These are phyloP conservation scores for Procambarus virginalis DNA, from an alignment of 1,140 invertebrate genomes.

Conservation along the genomic window DNA sequence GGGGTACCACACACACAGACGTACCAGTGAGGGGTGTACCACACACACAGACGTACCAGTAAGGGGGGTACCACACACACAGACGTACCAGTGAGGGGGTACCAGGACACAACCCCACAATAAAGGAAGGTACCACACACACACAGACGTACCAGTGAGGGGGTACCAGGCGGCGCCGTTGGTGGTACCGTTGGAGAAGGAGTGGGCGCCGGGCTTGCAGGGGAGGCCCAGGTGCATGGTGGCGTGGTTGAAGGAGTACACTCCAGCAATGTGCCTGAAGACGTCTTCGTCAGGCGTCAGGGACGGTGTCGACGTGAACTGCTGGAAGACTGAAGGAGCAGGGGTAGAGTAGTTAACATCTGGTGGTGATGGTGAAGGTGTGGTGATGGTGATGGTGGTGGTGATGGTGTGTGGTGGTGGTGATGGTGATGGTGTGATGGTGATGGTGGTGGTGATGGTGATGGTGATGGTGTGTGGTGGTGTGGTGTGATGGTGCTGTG, in stretches of 20 bases:
- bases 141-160: slow-evolving; percentile 80
- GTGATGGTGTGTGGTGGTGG: not conserved
- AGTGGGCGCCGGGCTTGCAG: slow-evolving; percentile 81
- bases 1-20: slow-evolving; percentile 83
- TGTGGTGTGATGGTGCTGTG: no score
- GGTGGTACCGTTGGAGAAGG: slow-evolving; percentile 90
- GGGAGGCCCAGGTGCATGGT: slow-evolving; percentile 82
- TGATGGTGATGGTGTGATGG: not conserved
- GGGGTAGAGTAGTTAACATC: not conserved
- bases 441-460: no score
- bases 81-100: slow-evolving; percentile 85
- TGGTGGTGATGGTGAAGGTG: not conserved
- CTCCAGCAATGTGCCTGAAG: slow-evolving; percentile 90
- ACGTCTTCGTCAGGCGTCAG: slow-evolving; percentile 95
- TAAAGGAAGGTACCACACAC: no score
- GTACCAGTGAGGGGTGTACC: slow-evolving; percentile 91
- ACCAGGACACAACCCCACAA: no score
- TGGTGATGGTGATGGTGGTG: no score
- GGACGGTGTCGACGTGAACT: slow-evolving; percentile 75
- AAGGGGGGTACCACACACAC: no score
- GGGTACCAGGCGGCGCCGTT: slow-evolving; percentile 96
- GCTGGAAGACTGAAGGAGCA: slow-evolving; percentile 70
- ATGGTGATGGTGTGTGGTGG: no score
- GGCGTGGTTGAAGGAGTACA: slow-evolving; percentile 92
- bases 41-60: no score